A percentile compares a stretch with the other conserved stretches of the same genome.
These are phyloP conservation scores for Pinna nobilis DNA, from an alignment of 1,140 invertebrate genomes.

Conservation along the genomic window DNA sequence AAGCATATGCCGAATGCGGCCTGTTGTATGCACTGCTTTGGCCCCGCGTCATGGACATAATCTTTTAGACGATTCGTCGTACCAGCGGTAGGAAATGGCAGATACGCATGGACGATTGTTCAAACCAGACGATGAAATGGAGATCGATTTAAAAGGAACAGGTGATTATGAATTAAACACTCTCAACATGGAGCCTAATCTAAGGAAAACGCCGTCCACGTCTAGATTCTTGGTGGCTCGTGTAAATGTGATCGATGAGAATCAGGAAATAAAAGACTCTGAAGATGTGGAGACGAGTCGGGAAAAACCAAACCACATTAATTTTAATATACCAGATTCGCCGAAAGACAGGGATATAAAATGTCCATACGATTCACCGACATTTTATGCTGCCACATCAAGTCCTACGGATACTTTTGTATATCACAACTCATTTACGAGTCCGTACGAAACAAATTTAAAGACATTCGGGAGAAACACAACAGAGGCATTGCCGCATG, in stretches of 20 bases:
- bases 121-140: neutral
- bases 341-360: conserved; percentile 24
- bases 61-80: neutral
- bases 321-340: conserved; percentile 1
- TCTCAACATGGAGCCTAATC: neutral
- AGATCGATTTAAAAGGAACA: neutral
- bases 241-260: conserved; percentile 43
- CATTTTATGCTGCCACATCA: conserved; percentile 35
- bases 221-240: conserved; percentile 61
- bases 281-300: conserved; percentile 8
- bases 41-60: neutral
- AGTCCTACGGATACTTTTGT: conserved; percentile 79
- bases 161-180: neutral
- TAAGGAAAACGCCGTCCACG: conserved; percentile 48
- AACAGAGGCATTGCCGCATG: conserved; percentile 89
- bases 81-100: conserved; percentile 14
- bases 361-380: conserved; percentile 42
- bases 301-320: conserved; percentile 8
- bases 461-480: conserved; percentile 90
- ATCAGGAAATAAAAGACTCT: conserved; percentile 17
- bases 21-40: too few relatives aligned
- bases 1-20: too few relatives aligned
- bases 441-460: conserved; percentile 80
- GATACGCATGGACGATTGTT: neutral
- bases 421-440: conserved; percentile 42